Percentiles rank a stretch among this genome's conserved stretches.
Evolutionary conservation across 2,113 vertebrate species (phyloP).

Genomic region (Melanotaenia duboulayi): DNA sequence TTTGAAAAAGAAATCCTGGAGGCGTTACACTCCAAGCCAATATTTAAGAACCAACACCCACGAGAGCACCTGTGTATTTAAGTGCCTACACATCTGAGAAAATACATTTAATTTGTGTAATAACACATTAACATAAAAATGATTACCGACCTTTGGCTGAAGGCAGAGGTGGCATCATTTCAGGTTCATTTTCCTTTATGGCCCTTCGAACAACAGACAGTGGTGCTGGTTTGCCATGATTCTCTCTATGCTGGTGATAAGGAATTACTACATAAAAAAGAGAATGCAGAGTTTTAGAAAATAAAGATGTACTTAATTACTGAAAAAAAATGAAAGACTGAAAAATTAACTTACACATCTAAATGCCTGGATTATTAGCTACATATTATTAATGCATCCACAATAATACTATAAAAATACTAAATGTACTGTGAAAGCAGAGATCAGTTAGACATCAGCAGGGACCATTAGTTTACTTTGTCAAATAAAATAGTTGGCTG

Average conservation of each 20-base stretch:
- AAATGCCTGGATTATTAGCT: no score
- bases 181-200: constrained; percentile 67
- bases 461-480: no score
- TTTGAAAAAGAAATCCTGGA: no score
- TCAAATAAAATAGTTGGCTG: no score
- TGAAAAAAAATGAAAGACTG: neutral
- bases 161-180: constrained; percentile 39
- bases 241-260: constrained; percentile 51
- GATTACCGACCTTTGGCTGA: constrained; percentile 32
- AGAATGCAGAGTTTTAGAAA: neutral
- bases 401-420: no score
- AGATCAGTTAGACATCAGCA: no score
- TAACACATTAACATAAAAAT: neutral
- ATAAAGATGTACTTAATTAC: neutral
- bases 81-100: no score
- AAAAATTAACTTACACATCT: neutral
- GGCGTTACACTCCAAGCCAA: no score
- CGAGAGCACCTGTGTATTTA: no score
- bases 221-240: constrained; percentile 37
- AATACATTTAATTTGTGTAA: neutral
- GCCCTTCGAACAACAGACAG: constrained; percentile 42
- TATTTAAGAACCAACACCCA: no score
- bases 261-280: constrained; percentile 32
- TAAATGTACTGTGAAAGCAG: no score
- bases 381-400: neutral